Base-by-base conservation (phyloP, 2,113 vertebrate genomes). In the Chloropsis hardwickii region DNA sequence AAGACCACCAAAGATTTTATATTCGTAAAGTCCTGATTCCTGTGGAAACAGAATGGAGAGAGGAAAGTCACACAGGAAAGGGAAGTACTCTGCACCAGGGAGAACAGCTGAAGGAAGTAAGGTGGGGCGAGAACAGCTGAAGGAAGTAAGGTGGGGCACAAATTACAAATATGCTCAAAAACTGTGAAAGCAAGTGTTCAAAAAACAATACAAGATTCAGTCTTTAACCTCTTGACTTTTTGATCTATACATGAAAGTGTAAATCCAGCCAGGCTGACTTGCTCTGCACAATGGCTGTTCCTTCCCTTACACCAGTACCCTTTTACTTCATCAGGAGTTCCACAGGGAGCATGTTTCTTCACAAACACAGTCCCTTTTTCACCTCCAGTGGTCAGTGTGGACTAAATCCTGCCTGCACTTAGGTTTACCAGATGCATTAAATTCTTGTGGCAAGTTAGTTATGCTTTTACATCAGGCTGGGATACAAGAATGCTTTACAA, bases 1-100 rank as follows among this genome's bases (percentile, higher is more conserved):
- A 65, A 99, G 98, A 42, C 93, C 88, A 23, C 99, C 99, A 2
- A 98, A 98, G 73, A 99, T 94, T 97, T 99, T 99, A 97, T 99
- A 99, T 57, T 99, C 98, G 86, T 99, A 99, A 86, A 99, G 98
- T 58, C 98, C 98, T 2, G 98, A 98, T 67, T 97, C 89, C 99
- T 99, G 98, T 84, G 90, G 95, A 98, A 97, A 95, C 6, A 84
- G 62, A 78, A 93, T 11, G 47, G 25, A 29, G 85, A 92, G 53
- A 94, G 86, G 50, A 95, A 80, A 86, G 83, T 94, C 93, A 95
- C 93, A 74, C 71, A 96, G 92, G 89, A 94, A 96, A 97, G 81
- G 87, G 81, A 96, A 94, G 56, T 25, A 78, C 76, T 78, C 90
- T 81, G 65, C 74, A 89, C 87, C 89, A 94, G 66, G 81, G 85